These are phyloP conservation scores for Spinus pinus DNA, from an alignment of 2,797 vertebrate species.

Conservation along the genomic window DNA sequence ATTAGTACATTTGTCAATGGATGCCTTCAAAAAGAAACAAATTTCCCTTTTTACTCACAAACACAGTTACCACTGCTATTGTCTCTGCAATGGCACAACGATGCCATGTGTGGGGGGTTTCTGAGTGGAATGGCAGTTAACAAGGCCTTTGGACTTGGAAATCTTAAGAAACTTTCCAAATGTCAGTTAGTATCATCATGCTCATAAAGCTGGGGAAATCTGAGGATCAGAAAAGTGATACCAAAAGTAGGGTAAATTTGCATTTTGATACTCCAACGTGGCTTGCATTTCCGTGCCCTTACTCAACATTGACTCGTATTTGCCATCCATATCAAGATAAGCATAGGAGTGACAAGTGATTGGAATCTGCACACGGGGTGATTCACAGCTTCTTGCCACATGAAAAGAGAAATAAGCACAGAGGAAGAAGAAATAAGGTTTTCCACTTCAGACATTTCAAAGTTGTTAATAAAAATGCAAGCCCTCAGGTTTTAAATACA, in stretches of 20 bases:
- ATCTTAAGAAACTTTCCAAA: neutral
- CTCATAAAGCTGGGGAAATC: neutral
- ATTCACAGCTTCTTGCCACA: neutral
- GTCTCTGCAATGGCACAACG: neutral
- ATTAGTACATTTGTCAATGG: neutral
- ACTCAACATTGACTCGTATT: neutral
- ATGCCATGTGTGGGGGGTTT: rapidly evolving
- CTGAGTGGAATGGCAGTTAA: neutral
- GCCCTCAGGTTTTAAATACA: neutral
- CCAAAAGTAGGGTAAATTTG: neutral
- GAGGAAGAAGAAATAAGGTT: neutral
- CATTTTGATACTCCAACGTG: neutral
- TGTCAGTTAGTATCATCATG: neutral
- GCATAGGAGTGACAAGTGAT: neutral
- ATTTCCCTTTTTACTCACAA: neutral
- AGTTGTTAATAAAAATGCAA: neutral
- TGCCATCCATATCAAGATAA: neutral
- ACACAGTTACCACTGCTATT: neutral
- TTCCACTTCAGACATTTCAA: neutral
- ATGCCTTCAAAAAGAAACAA: neutral
- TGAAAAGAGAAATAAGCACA: neutral
- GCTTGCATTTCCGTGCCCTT: neutral
- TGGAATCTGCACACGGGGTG: neutral
- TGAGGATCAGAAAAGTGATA: neutral
- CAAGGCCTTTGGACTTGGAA: neutral